Base-by-base conservation (phyloP, 2,797 vertebrate species). In the Hippopotamyrus pictus region DNA sequence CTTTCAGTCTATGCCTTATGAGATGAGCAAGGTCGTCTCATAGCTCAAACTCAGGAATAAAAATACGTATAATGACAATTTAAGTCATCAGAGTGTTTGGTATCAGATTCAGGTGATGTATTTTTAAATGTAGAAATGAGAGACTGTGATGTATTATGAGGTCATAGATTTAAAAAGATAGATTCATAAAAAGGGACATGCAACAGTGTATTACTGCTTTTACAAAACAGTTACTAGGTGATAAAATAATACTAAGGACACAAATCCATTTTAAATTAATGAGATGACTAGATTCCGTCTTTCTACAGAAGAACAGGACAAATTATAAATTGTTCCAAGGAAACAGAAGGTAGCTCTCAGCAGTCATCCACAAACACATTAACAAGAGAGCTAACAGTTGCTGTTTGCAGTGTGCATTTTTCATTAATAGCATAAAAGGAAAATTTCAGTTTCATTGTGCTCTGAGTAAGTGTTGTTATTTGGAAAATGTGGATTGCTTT, bases 11-110 rank as follows among this genome's bases (percentile, higher is more conserved):
- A 85, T 59, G 57, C 79, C 25, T 5, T 57, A 69, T 69, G 76
- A 83, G 53, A 54, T 82, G 76, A 82, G 41, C 44, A 46, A 12
- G 69, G 51, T n/a, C 51, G 29, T 88, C 73, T 82, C 73, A 88
- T 50, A 54, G 51, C 50, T 33, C 53, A 54, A 50, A 82, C 19
- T 46, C 76, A 8, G 76, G 6, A 82, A 82, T 82, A 82, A 82
- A 73, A 82, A 44, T 9, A 46, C 19, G 0, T 46, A 46, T 46
- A n/a, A 22, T 46, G 73, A 44, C 19, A 46, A 46, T 82, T 82
- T 44, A 46, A 46, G 76, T 82, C 76, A 82, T 82, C 5, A 82
- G 41, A 44, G 76, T 44, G 17, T 82, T 82, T 82, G 41, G 37
- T 46, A 82, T 46, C 41, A 82, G 19, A 46, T 44, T 82, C 14